These are phyloP conservation scores for Siniperca chuatsi DNA, from an alignment of 2,113 vertebrate species.

Conservation along the genomic window DNA sequence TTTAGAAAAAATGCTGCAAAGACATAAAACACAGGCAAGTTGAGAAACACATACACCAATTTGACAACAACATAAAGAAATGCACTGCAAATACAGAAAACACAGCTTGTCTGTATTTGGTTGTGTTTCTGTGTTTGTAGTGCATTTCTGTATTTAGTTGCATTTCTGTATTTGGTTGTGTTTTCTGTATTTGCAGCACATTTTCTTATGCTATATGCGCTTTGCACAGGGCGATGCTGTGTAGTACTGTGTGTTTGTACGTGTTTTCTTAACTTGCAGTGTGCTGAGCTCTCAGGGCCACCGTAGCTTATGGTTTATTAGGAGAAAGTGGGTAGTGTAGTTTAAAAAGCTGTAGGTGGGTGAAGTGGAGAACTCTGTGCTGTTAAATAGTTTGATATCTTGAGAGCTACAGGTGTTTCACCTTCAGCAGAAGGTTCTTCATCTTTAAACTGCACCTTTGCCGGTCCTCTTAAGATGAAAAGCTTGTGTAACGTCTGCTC, in stretches of 20 bases:
- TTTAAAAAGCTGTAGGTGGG: not conserved
- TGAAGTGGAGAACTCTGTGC: not conserved
- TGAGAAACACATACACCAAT: constrained; percentile 1
- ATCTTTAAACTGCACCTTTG: constrained; percentile 33
- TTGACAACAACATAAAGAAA: not conserved
- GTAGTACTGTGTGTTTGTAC: not conserved
- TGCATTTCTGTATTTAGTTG: not conserved
- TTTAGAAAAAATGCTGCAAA: not conserved
- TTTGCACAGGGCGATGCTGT: not conserved
- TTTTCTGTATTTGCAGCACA: not conserved
- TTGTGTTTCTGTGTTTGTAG: not conserved
- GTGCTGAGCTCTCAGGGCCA: not conserved
- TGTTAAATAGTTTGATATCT: not conserved
- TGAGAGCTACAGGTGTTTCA: constrained; percentile 62
- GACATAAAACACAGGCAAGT: not conserved
- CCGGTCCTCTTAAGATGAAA: constrained; percentile 46
- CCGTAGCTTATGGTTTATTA: not conserved
- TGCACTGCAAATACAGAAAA: not conserved
- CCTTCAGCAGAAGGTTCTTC: constrained; percentile 32
- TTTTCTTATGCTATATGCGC: not conserved
- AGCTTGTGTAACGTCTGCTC: constrained; percentile 16
- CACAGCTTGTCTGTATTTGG: not conserved
- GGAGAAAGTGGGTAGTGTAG: not conserved
- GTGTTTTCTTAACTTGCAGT: not conserved
- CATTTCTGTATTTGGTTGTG: not conserved